Conservation (phyloP, 2,888 invertebrate species). For the Phortica magna region DNA sequence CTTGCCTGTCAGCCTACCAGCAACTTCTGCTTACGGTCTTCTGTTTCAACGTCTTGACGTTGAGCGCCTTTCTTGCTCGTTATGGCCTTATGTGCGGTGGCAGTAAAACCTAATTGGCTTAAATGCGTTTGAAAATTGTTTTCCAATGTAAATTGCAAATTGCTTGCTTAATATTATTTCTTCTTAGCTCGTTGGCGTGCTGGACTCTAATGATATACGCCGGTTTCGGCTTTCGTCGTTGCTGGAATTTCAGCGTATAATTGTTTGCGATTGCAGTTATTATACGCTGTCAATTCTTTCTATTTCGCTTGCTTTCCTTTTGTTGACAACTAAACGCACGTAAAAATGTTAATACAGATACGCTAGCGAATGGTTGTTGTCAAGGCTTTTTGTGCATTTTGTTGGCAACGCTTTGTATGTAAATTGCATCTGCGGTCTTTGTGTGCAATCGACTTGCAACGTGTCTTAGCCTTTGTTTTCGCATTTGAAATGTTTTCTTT, state of each 20-base stretch:
- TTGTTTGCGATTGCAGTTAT: slow-evolving; percentile 26
- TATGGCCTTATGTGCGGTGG: slow-evolving; percentile 11
- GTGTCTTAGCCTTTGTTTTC: neutral
- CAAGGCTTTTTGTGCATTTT: neutral
- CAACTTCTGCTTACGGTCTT: slow-evolving; percentile 24
- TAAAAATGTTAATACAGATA: slow-evolving; percentile 50
- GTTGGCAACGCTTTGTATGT: slow-evolving; percentile 13
- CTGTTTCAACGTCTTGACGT: neutral
- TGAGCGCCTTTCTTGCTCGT: neutral
- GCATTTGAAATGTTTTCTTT: neutral
- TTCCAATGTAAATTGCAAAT: slow-evolving; percentile 61
- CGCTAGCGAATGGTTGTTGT: neutral
- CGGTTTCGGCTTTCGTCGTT: neutral
- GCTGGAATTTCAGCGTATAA: slow-evolving; percentile 16
- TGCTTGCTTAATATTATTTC: slow-evolving; percentile 51
- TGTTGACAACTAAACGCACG: neutral
- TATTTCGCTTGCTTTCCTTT: slow-evolving; percentile 35
- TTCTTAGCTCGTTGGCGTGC: neutral
- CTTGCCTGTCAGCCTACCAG: slow-evolving; percentile 36
- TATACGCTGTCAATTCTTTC: slow-evolving; percentile 27
- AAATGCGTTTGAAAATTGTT: slow-evolving; percentile 45
- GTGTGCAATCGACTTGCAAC: slow-evolving; percentile 19
- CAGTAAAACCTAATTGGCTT: slow-evolving; percentile 31
- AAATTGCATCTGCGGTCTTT: neutral
- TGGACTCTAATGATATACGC: slow-evolving; percentile 20